phyloP scores from a whole-genome alignment of 2,888 invertebrate species.

The Drosophila mimetica region DNA sequence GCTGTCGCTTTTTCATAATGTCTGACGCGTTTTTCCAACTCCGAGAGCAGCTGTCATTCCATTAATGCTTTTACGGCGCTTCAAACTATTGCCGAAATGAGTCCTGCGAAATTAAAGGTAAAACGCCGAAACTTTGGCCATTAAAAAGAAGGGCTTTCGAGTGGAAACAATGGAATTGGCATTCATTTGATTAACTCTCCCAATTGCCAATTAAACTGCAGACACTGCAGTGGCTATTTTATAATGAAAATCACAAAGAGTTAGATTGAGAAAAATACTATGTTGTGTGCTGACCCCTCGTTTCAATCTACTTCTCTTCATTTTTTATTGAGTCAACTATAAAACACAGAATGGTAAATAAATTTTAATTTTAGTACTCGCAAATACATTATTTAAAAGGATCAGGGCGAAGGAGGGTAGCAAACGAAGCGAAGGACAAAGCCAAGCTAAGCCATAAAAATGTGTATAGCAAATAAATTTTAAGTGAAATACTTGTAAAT shows the following conservation, averaged over 20 bases:
- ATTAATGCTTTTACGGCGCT: constrained; percentile 68
- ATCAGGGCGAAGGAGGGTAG: not conserved
- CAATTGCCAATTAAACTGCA: constrained; percentile 65
- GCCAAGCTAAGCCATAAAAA: constrained; percentile 71
- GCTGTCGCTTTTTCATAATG: constrained; percentile 56
- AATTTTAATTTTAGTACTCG: constrained; percentile 69
- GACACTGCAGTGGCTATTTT: constrained; percentile 9
- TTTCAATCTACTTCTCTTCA: constrained; percentile 11
- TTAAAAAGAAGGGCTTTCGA: constrained; percentile 29
- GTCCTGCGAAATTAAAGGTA: constrained; percentile 62
- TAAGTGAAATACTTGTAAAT: constrained; percentile 80
- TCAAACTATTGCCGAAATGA: constrained; percentile 63
- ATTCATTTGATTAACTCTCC: constrained; percentile 71
- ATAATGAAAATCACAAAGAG: not conserved
- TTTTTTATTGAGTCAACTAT: constrained; percentile 51
- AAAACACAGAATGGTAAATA: constrained; percentile 57
- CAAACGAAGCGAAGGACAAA: constrained; percentile 20
- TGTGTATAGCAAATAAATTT: constrained; percentile 75
- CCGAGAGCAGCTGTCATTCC: constrained; percentile 54
- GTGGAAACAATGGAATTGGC: constrained; percentile 60
- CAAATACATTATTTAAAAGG: constrained; percentile 67
- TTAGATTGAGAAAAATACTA: constrained; percentile 18
- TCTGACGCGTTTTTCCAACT: constrained; percentile 47
- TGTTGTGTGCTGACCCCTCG: constrained; percentile 26
- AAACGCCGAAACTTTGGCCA: constrained; percentile 48